These are phyloP conservation scores for Odontamblyopus lacepedii DNA, from an alignment of 2,797 vertebrate species.

Conservation along the genomic window DNA sequence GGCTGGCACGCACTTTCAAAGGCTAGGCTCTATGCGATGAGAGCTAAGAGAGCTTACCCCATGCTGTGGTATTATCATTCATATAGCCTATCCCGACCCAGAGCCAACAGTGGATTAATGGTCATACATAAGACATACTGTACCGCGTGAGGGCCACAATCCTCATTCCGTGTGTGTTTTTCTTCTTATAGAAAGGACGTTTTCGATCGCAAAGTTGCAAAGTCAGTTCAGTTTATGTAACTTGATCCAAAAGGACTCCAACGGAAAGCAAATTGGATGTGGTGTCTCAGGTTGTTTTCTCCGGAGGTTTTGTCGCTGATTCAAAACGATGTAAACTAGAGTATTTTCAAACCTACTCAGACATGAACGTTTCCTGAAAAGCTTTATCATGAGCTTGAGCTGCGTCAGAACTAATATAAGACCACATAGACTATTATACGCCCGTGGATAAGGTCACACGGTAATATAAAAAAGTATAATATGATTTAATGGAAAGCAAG, in stretches of 20 bases:
- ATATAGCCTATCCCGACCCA: conserved; percentile 8
- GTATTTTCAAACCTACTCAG: too few relatives aligned
- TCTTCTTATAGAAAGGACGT: conserved; percentile 20
- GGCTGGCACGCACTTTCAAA: conserved; percentile 1
- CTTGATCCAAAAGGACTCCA: neutral
- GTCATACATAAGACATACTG: neutral
- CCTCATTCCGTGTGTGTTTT: conserved; percentile 4
- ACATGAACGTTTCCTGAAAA: too few relatives aligned
- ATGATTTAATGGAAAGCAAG: neutral
- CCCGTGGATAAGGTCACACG: too few relatives aligned
- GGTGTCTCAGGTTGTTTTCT: neutral
- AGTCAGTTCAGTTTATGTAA: conserved; percentile 14
- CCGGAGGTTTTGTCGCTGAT: neutral
- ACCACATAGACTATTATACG: too few relatives aligned
- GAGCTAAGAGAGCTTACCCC: neutral
- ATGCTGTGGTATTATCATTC: conserved; percentile 13
- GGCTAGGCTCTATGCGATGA: neutral
- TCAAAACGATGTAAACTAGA: too few relatives aligned
- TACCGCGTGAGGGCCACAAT: neutral
- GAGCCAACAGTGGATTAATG: conserved; percentile 9
- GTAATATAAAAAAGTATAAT: too few relatives aligned
- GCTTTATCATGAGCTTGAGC: too few relatives aligned
- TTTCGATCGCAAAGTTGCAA: conserved; percentile 12
- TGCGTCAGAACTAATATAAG: too few relatives aligned
- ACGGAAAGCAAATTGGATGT: neutral